Base-by-base conservation (phyloP, 2,888 invertebrate species). In the Drosophila mimica region DNA sequence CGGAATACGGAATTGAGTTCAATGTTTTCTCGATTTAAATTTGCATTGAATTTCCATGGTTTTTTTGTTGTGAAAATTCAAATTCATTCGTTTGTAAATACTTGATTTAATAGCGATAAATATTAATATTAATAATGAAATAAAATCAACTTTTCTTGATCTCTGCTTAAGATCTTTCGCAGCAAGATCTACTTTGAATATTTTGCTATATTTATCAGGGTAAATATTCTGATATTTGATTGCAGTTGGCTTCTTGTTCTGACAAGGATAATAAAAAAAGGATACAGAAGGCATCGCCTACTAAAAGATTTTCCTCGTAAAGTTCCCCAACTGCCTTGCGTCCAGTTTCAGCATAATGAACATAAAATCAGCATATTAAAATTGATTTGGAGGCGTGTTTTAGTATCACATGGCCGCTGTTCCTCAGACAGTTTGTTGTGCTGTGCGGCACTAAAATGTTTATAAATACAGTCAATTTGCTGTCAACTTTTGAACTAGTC, bases 401-500 rank as follows among this genome's bases (percentile, higher is more conserved):
- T 6, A 13, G 43, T 49, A 28, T 20, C 40, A 36, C 34, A 43
- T 56, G 54, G 43, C 9, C 68, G 40, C 53, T 52, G 49, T 46
- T 52, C 8, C 49, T 33, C 30, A 28, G 59, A 13, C 28, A 33
- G 11, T 17, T 30, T 59, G 43, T 60, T 52, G n/a, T 54, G 54
- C 54, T 46, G 59, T 49, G 57, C 36, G 57, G 82, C 76, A 76
- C 69, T 74, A 76, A 79, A 86, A 76, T 87, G 83, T 88, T 88
- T 88, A 89, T 87, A 83, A 89, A 89, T 89, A 82, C 80, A 85
- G 89, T 87, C 88, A 89, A 88, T 88, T 88, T 85, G 81, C 76
- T 81, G 88, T 87, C 88, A 87, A 82, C 88, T 87, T 77, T 87
- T 85, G 88, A 88, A 89, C 89, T 81, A 65, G 83, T 77, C 87